Base-by-base conservation (phyloP, 37 sponge, comb jelly and placozoan genomes). In the Ianthella basta region DNA sequence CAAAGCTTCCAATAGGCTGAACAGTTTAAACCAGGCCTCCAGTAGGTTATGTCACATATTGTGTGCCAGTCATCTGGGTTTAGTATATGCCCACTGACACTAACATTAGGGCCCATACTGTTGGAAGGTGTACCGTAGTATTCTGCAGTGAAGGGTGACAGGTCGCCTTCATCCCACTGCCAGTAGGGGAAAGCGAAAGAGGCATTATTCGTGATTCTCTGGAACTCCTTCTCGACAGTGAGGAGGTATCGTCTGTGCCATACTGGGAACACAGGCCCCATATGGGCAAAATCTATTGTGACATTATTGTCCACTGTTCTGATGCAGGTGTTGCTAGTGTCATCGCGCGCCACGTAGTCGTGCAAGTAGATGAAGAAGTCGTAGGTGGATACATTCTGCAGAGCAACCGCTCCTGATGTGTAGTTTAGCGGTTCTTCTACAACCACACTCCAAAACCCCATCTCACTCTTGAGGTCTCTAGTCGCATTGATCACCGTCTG, bases 331-430 rank as follows among this genome's bases (percentile, higher is more conserved):
- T 1, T 12, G 2, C 3, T 3, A 14, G 36, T n/a, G n/a, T n/a
- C 37, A 72, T 81, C 82, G 3, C 80, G 20, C 37, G 27, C 80
- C 0, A 13, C 74, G 21, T 41, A 35, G 39, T 21, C 1, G 75
- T 84, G 85, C 72, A 84, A 56, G 25, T 56, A 73, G 12, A 84
- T 8, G 12, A 84, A 54, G 36, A 73, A 30, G 59, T 84, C 38
- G 25, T 84, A 84, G 75, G 85, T 72, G 61, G 85, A 36, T 1
- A 84, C 85, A 27, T 84, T 84, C 59, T 72, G 74, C 38, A 84
- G 50, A 8, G 57, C 12, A 0, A 72, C 85, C 3, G 35, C 6
- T 15, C 75, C 85, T 15, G 57, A 44, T 13, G 56, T 72, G 72
- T 73, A 72, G 21, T 50, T 72, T 32, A 29, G 59, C 0, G 85